These are phyloP conservation scores for Nesogale talazaci DNA, from an alignment of 2,113 vertebrate species.

Conservation along the genomic window DNA sequence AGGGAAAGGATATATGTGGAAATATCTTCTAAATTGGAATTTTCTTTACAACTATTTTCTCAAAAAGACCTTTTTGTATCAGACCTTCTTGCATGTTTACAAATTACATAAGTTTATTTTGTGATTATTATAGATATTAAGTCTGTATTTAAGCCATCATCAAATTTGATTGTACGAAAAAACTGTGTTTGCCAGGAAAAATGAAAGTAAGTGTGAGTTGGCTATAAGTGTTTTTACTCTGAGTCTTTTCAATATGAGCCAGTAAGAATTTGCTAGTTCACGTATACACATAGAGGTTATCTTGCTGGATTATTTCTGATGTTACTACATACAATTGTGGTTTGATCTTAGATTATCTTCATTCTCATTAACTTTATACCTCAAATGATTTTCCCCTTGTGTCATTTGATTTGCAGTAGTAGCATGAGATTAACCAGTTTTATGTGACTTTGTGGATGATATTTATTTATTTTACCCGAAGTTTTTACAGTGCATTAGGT, in stretches of 20 bases:
- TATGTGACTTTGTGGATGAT: slow-evolving; percentile 60
- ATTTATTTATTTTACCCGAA: no score
- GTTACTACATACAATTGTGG: background rate
- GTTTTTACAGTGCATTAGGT: no score
- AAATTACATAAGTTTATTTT: background rate
- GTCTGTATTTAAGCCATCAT: slow-evolving; percentile 11
- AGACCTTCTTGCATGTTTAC: background rate
- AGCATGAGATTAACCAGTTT: slow-evolving; percentile 39
- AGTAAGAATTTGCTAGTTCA: slow-evolving; percentile 10
- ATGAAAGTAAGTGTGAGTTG: background rate
- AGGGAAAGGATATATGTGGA: background rate
- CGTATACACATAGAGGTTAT: background rate
- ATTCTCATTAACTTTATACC: slow-evolving; percentile 15
- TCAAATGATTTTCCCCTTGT: slow-evolving; percentile 20
- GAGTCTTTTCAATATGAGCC: slow-evolving; percentile 18
- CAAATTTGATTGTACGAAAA: background rate
- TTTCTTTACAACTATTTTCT: slow-evolving; percentile 45
- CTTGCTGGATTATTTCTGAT: slow-evolving; percentile 2
- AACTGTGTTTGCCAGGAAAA: background rate
- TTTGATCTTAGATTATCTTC: background rate
- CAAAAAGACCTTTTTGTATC: background rate
- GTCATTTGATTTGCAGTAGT: slow-evolving; percentile 50
- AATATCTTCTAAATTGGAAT: slow-evolving; percentile 40
- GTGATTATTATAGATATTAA: slow-evolving; percentile 23
- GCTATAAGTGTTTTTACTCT: slow-evolving; percentile 41